Evolutionary conservation across 2,113 vertebrate genomes (phyloP), one percentile per base, ranked within the genome.

Genomic region (Epinephelus cyanopodus): DNA sequence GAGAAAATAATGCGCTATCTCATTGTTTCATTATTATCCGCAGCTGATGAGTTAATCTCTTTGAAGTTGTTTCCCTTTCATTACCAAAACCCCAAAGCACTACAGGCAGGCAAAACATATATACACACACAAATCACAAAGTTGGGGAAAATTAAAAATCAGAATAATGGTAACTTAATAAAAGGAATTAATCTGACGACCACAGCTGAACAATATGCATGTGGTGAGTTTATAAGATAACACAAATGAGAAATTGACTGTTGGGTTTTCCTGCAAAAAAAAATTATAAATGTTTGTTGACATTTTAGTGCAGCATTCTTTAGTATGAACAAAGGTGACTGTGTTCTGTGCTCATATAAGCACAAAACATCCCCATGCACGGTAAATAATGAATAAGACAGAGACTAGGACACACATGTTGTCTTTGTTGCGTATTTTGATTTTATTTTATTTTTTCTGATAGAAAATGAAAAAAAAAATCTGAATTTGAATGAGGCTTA

Each of bases 31-130:
- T 89, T 91, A 92, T 92, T 91, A 91, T 92, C 91, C 79, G 65
- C 87, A 87, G 87, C 83, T 89, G 92, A 93, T 92, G 90, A 92
- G 82, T 90, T 93, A 88, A 94, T 93, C 91, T 94, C 86, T 93
- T 93, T 94, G 91, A 95, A 92, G 87, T 88, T 77, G 72, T 89
- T 91, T 92, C 86, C 70, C 79, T 94, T 94, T 94, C 64, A 94
- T 94, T 91, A 90, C 79, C 77, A 90, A 92, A 82, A 66, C 57
- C 57, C 74, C 37, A 74, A 64, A 80, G 86, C 90, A 75, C 79
- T 27, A 52, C 85, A 81, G 76, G 87, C 80, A 82, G 72, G 80
- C 58, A 81, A 83, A 93, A 92, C 42, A 45, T 77, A 88, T 37
- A 85, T 19, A 83, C 33, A 82, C 68, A n/a, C 62, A 56, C 83